Percentiles rank a stretch among this genome's conserved stretches.
Conservation (phyloP, 2,888 invertebrate species). For the Pyrocoelia pectoralis region DNA sequence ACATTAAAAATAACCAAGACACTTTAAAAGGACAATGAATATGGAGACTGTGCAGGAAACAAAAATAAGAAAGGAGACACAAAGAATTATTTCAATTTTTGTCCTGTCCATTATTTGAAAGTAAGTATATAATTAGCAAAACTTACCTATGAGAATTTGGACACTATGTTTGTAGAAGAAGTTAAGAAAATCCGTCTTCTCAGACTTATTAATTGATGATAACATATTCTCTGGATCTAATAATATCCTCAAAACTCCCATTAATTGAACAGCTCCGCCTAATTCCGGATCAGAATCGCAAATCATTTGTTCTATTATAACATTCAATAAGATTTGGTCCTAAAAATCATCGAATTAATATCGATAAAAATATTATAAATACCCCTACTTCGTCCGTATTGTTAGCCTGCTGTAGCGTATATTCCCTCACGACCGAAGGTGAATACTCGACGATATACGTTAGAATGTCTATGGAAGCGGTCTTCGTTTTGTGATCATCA, state of each 20-base stretch:
- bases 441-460: conserved; percentile 98
- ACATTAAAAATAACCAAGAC: no score
- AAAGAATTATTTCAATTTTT: no score
- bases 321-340: conserved; percentile 95
- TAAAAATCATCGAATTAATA: conserved; percentile 58
- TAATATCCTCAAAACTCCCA: conserved; percentile 91
- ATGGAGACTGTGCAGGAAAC: no score
- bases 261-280: conserved; percentile 96
- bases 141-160: conserved; percentile 89
- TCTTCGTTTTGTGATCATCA: conserved; percentile 93
- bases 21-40: no score
- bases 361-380: neutral
- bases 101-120: no score
- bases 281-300: conserved; percentile 96
- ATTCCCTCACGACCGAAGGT: conserved; percentile 96
- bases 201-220: conserved; percentile 90
- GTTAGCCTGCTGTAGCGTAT: conserved; percentile 91
- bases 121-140: neutral
- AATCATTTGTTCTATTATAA: conserved; percentile 98
- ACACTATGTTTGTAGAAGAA: conserved; percentile 99
- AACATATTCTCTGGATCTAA: conserved; percentile 99
- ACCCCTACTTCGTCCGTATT: conserved; percentile 84
- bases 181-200: conserved; percentile 97
- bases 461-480: conserved; percentile 97
- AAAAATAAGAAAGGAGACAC: no score